Base-by-base conservation (phyloP, 2,113 vertebrate genomes). In the Formicarius rufipectus region DNA sequence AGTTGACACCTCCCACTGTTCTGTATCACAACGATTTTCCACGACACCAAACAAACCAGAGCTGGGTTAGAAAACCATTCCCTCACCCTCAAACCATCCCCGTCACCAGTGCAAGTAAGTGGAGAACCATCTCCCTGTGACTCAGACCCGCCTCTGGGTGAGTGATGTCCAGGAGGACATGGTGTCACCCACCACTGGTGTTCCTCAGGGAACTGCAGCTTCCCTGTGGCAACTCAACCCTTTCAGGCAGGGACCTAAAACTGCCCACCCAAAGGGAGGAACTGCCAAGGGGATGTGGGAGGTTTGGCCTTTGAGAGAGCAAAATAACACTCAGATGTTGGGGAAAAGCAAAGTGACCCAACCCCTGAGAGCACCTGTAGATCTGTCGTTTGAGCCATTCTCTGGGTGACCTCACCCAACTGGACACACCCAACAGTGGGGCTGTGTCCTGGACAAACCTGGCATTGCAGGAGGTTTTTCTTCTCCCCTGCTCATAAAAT, bases 1-100 rank as follows among this genome's bases (percentile, higher is more conserved):
- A 39, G 21, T 1, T 84, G 42, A 12, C 10, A 12, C 24, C 69
- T 78, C 74, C 66, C 50, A 56, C 40, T 49, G 64, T 37, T 66
- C 44, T 0, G 0, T 13, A 50, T 15, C 52, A 42, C 52, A 24
- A 0, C 7, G 15, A 44, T 52, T 88, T 92, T 35, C 75, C 10
- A 22, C 49, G 7, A 24, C 7, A 79, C 30, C 35, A 87, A 58
- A 87, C 0, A 2, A 58, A 71, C 6, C 8, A 47, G 53, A 92
- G 71, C 2, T 30, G 23, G 10, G 18, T 68, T 68, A 56, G 73
- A 93, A 75, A 66, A 7, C 0, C 35, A 75, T 15, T 35, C 25
- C 40, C 9, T 4, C 28, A 27, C 6, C 33, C 44, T 50, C 47
- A 87, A 22, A 20, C 8, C 37, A 39, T 5, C 49, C 37, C 50